Evolutionary conservation across 1,140 invertebrate species (phyloP), one percentile per base, ranked within the genome.

Genomic region (Micrasema minimum): DNA sequence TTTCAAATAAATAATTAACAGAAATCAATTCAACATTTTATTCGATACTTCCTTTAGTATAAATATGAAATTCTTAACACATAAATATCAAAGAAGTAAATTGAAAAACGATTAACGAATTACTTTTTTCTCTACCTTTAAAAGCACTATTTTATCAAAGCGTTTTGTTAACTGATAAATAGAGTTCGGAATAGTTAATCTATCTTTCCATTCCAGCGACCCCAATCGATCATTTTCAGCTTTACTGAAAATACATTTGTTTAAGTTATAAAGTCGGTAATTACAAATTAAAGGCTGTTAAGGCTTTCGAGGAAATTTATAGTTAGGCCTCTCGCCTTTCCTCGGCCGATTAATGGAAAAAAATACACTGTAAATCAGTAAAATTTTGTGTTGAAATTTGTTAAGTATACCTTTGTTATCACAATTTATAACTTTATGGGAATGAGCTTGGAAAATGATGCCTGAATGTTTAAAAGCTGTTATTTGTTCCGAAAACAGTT

Each of bases 241-340:
- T 23, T 51, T 51, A 23, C n/a, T 5, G 7, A 38, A 57, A 16
- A 57, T 57, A 5, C 31, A 57, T 57, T 57, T 57, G 53, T 57
- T 57, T 57, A 35, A 37, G n/a, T 57, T 57, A 51, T 16, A 55
- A 57, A 37, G 26, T 23, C 53, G 16, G 53, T 35, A 57, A 57
- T 57, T 31, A 57, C 53, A 57, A 57, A 57, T 57, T 57, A 57
- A 31, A n/a, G 26, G 53, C 53, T 37, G 53, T 57, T 35, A 57
- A 57, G 53, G 53, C 31, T 57, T 57, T 35, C 11, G 5, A 5
- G 7, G 12, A 35, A 14, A 57, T 57, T 57, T 57, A 57, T 37
- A 31, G 31, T n/a, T 6, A 10, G 53, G 12, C n/a, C 2, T 1
- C 0, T 16, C 9, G 11, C 5, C 14, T 16, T 57, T 18, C 53